phyloP scores from a whole-genome alignment of 2,797 vertebrate genomes.

The Sebastes hopkinsi region DNA sequence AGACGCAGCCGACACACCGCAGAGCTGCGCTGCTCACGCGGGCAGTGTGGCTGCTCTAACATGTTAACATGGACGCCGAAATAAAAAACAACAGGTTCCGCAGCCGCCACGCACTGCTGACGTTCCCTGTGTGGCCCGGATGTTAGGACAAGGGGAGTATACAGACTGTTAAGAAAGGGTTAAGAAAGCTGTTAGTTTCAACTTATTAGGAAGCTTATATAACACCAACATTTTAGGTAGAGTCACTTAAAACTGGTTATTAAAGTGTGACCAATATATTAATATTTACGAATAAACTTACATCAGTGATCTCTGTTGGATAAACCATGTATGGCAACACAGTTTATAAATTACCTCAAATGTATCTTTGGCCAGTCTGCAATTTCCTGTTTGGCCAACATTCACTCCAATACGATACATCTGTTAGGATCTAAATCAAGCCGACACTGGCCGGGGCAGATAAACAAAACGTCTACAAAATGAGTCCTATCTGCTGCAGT shows the following conservation, averaged over 20 bases:
- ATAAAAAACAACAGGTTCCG: no score
- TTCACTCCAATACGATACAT: neutral
- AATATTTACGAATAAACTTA: neutral
- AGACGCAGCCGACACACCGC: no score
- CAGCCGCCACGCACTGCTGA: no score
- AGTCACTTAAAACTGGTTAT: neutral
- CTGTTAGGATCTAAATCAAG: neutral
- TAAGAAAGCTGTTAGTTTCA: neutral
- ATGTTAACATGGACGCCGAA: no score
- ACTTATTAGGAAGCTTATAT: neutral
- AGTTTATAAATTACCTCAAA: neutral
- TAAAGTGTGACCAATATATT: neutral
- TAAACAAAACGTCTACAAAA: neutral
- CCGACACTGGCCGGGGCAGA: neutral
- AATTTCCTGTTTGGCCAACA: neutral
- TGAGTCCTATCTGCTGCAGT: neutral
- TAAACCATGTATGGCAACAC: neutral
- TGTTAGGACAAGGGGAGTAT: no score
- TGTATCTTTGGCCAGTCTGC: neutral
- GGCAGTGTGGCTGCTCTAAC: no score
- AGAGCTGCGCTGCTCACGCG: no score
- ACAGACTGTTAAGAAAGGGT: no score
- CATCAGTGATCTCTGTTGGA: neutral
- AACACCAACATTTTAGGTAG: neutral
- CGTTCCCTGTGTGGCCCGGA: no score